phyloP scores from a whole-genome alignment of 2,797 vertebrate genomes.

The Amblyopsis hoosieri region DNA sequence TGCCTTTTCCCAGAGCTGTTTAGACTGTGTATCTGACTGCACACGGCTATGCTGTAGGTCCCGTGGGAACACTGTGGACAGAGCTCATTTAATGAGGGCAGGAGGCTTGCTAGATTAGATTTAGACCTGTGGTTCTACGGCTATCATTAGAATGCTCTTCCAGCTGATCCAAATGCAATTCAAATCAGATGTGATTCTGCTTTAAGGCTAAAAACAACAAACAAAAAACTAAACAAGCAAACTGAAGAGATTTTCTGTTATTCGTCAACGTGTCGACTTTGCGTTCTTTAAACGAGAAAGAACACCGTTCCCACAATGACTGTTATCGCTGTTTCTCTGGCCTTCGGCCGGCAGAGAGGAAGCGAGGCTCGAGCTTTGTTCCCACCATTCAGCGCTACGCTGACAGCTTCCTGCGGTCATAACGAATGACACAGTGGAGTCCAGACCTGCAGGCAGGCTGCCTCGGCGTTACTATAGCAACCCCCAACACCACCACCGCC shows the following conservation, averaged over 20 bases:
- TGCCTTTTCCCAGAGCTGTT: conserved; percentile 39
- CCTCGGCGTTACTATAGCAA: conserved; percentile 9
- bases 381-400: conserved; percentile 48
- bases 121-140: not conserved
- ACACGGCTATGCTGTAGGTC: conserved; percentile 16
- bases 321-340: conserved; percentile 57
- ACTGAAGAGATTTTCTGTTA: not conserved
- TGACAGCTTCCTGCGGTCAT: conserved; percentile 60
- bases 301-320: not conserved
- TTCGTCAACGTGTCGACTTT: conserved; percentile 14
- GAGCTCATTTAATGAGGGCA: conserved; percentile 2
- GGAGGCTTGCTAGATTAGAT: conserved; percentile 1
- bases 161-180: not conserved
- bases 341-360: conserved; percentile 56
- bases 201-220: not conserved
- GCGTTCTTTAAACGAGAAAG: conserved; percentile 15
- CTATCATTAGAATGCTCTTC: not conserved
- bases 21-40: conserved; percentile 54
- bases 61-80: conserved; percentile 17
- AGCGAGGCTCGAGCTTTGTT: conserved; percentile 58
- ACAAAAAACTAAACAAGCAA: not conserved
- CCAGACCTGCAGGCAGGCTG: conserved; percentile 31
- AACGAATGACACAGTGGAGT: conserved; percentile 35
- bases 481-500: conserved; percentile 17
- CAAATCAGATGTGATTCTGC: not conserved